Evolutionary conservation across 2,888 invertebrate genomes (phyloP).

Genomic region (Tenthredo livida): DNA sequence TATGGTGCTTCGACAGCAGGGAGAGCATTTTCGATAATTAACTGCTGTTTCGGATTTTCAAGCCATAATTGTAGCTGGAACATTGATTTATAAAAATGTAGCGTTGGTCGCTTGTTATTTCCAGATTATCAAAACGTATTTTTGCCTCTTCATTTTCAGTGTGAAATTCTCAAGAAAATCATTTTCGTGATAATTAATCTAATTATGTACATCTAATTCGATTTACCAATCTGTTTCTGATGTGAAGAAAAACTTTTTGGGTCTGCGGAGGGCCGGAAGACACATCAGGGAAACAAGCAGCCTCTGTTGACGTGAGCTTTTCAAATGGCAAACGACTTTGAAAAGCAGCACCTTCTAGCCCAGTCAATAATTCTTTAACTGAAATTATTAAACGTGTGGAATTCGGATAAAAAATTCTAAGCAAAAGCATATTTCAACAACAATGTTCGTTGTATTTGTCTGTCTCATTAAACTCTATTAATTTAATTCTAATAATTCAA

Average conservation of each 20-base stretch:
- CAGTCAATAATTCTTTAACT: constrained; percentile 77
- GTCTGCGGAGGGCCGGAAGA: constrained; percentile 90
- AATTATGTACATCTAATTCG: constrained; percentile 30
- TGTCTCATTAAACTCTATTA: neutral
- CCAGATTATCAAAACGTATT: neutral
- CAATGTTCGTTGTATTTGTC: neutral
- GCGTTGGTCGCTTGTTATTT: neutral
- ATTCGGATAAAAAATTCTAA: neutral
- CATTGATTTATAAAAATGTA: constrained; percentile 15
- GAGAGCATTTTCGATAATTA: constrained; percentile 90
- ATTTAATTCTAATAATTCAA: neutral
- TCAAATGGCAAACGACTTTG: constrained; percentile 96
- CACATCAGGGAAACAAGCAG: constrained; percentile 95
- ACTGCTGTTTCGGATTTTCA: constrained; percentile 95
- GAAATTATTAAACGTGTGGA: constrained; percentile 56
- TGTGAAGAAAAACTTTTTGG: constrained; percentile 93
- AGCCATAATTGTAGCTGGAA: constrained; percentile 93
- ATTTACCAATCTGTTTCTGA: constrained; percentile 90
- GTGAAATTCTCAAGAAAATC: neutral
- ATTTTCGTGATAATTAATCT: neutral
- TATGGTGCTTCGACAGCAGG: constrained; percentile 94
- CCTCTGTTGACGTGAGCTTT: constrained; percentile 96
- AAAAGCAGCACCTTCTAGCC: constrained; percentile 95
- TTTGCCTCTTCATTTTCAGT: neutral
- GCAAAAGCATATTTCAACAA: constrained; percentile 30